Conservation (phyloP, 1,140 invertebrate species). For the Archivesica marissinica region DNA sequence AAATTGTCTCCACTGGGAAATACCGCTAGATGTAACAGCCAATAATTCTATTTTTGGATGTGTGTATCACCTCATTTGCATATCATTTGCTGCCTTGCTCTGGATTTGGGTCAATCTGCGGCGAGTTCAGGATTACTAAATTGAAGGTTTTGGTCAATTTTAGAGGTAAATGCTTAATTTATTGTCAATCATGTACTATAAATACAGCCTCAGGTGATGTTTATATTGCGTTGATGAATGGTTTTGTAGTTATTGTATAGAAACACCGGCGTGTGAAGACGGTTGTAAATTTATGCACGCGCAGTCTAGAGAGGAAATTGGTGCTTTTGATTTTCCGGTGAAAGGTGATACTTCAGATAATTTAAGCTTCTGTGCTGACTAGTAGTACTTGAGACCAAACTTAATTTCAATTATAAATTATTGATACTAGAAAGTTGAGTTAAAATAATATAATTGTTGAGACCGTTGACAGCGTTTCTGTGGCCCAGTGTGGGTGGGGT, state of each 20-base stretch:
- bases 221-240: not conserved
- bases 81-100: conserved; percentile 22
- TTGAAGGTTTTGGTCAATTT: not conserved
- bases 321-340: conserved; percentile 7
- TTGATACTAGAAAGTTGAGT: not conserved
- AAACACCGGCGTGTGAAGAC: not conserved
- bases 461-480: not conserved
- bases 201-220: not conserved
- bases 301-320: conserved; percentile 27
- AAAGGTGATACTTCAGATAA: conserved; percentile 16
- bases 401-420: not conserved
- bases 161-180: conserved; percentile 8
- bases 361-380: not conserved
- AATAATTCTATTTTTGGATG: conserved; percentile 27
- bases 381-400: too few relatives aligned
- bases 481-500: not conserved
- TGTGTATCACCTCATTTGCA: conserved; percentile 47
- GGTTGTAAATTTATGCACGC: conserved; percentile 35
- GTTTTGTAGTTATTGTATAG: not conserved
- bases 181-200: not conserved
- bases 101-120: conserved; percentile 43
- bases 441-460: too few relatives aligned
- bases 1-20: not conserved
- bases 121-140: conserved; percentile 27
- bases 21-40: conserved; percentile 15